Base-by-base conservation (phyloP, 2,888 invertebrate genomes). In the Ditula angustiorana region DNA sequence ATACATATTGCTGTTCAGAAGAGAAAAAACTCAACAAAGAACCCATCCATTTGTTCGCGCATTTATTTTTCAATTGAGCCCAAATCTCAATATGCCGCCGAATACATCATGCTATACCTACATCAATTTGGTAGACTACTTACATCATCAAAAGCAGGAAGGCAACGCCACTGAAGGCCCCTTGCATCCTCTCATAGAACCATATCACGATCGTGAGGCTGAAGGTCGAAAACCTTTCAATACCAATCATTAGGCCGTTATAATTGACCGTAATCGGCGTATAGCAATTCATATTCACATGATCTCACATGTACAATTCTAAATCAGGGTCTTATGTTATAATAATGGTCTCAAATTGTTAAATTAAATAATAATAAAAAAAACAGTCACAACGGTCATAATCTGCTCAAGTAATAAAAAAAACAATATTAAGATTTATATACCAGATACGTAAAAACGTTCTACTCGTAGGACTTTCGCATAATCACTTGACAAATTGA, bases 401-500 rank as follows among this genome's bases (percentile, higher is more conserved):
- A 2, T n/a, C n/a, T n/a, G n/a, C n/a, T n/a, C n/a, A n/a, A n/a
- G n/a, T n/a, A n/a, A n/a, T n/a, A n/a, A n/a, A n/a, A n/a, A n/a
- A n/a, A n/a, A n/a, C n/a, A n/a, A n/a, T n/a, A n/a, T n/a, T n/a
- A n/a, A n/a, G n/a, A n/a, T n/a, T n/a, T n/a, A n/a, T n/a, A 10
- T 23, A 23, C 46, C 2, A 19, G 2, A 23, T 2, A 19, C 49
- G 49, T 28, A 11, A 28, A 26, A 50, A 28, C 49, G 23, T 47
- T 47, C 19, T n/a, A n/a, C n/a, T n/a, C n/a, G n/a, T 44, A 37
- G 4, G 37, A 37, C 16, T 37, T 13, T 37, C 37, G 37, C 37
- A 13, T 52, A 61, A 53, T 61, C 33, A 46, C 60, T 67, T 10
- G 61, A 70, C 56, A 67, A 67, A 69, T 71, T 69, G 67, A 67